Evolutionary conservation across 2,113 vertebrate species (phyloP).

Genomic region (Peucedramus taeniatus): DNA sequence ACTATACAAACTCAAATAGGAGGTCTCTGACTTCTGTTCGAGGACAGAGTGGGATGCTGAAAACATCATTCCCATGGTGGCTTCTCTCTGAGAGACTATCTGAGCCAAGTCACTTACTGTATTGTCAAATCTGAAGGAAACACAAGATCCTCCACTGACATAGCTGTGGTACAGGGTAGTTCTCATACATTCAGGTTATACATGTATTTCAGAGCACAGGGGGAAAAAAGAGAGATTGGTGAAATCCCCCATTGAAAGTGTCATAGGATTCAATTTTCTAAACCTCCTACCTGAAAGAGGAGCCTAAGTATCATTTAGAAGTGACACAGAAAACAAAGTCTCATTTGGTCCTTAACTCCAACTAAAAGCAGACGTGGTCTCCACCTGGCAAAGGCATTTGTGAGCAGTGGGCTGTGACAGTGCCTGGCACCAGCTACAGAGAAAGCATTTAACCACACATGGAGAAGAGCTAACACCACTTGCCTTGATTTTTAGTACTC

Average conservation of each 20-base stretch:
- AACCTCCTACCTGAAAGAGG: not conserved
- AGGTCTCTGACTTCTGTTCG: not conserved
- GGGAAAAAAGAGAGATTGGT: not conserved
- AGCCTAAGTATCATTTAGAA: not conserved
- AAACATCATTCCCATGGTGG: not conserved
- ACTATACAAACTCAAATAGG: not conserved
- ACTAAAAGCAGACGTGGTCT: not conserved
- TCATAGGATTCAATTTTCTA: not conserved
- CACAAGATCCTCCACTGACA: not conserved
- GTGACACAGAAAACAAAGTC: not conserved
- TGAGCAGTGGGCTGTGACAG: not conserved
- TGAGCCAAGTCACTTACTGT: not conserved
- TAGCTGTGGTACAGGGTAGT: not conserved
- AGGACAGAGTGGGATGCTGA: not conserved
- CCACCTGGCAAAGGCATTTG: constrained; percentile 38
- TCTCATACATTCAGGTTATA: not conserved
- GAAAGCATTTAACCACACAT: constrained; percentile 21
- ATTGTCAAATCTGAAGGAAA: not conserved
- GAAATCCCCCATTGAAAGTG: not conserved
- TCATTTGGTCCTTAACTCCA: constrained; percentile 12
- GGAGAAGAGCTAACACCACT: not conserved
- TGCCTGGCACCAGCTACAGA: constrained; percentile 17
- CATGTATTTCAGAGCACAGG: not conserved
- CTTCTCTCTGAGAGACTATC: not conserved
- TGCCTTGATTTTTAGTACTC: not conserved